Evolutionary conservation across 2,797 vertebrate genomes (phyloP), one percentile per base, ranked within the genome.

Genomic region (Malurus splendens): DNA sequence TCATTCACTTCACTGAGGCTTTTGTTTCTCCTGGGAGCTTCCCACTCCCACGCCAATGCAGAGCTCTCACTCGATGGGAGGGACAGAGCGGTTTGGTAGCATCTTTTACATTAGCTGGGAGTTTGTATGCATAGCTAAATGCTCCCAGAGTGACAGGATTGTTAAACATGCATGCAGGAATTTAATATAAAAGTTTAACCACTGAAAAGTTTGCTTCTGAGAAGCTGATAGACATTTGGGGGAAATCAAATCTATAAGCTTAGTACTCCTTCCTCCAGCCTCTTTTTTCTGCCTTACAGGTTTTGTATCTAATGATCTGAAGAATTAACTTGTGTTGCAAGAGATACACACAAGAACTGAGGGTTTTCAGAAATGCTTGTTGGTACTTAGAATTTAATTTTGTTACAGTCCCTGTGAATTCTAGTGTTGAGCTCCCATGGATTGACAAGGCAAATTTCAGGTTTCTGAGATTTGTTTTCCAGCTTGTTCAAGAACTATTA

Each of bases 121-220:
- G 52, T 92, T 94, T 74, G 38, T 39, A 51, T 48, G 66, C 64
- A 42, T 81, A 76, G 87, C 74, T 83, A 90, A 77, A 67, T 68
- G 54, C 42, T 89, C 62, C 48, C 45, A 18, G 65, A 80, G 86
- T 60, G 74, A 72, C 38, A 39, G 67, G 52, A 61, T 51, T 90
- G 73, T 59, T 87, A 48, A 92, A 77, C 32, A 36, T 10, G 25
- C 12, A 1, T 64, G 56, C 28, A 82, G 36, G 68, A 77, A 81
- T 91, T 89, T 38, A 79, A 87, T 41, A 59, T 60, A 77, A 89
- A 90, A 77, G 47, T 91, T 92, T 33, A 82, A 51, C 51, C 0
- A 0, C 76, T 73, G 54, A 80, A 88, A 32, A 75, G 51, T 79
- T 90, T 88, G 52, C 57, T 84, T 51, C 87, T 78, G 79, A 74